phyloP scores from a whole-genome alignment of 1,140 invertebrate genomes.

The Pseudomyrmex flavicornis region DNA sequence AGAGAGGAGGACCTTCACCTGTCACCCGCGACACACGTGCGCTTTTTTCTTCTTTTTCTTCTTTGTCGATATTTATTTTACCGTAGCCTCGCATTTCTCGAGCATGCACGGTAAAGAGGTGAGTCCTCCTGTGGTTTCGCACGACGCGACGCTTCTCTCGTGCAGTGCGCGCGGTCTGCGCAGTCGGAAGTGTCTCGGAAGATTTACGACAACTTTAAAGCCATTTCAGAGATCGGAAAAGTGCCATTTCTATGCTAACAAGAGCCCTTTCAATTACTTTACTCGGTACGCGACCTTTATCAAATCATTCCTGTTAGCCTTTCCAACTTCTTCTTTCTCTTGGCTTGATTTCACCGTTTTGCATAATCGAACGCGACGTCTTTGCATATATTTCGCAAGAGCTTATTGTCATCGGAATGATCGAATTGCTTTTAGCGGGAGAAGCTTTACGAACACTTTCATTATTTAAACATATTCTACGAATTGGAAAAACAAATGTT shows the following conservation, averaged over 20 bases:
- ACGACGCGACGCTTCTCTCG: conserved; percentile 62
- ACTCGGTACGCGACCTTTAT: conserved; percentile 62
- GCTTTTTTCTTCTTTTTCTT: conserved; percentile 10
- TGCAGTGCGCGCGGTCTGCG: background rate
- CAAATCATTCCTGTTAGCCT: conserved; percentile 65
- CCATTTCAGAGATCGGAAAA: conserved; percentile 66
- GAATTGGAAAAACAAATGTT: background rate
- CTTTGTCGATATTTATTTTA: conserved; percentile 67
- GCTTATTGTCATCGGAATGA: conserved; percentile 46
- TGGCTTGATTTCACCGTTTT: conserved; percentile 63
- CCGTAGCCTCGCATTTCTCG: conserved; percentile 55
- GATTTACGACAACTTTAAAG: conserved; percentile 67
- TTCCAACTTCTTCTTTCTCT: conserved; percentile 35
- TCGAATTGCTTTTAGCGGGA: conserved; percentile 36
- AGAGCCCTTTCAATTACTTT: conserved; percentile 69
- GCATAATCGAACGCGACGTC: conserved; percentile 64
- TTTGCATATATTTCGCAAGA: conserved; percentile 25
- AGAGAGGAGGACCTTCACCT: conserved; percentile 16
- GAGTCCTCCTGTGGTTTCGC: conserved; percentile 56
- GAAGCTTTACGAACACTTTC: background rate
- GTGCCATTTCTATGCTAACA: conserved; percentile 73
- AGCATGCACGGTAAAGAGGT: conserved; percentile 25
- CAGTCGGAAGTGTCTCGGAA: conserved; percentile 34
- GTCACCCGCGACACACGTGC: conserved; percentile 61
- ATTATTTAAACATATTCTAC: conserved; percentile 7